Conservation (phyloP, 2,113 vertebrate genomes). For the Pedetes capensis region DNA sequence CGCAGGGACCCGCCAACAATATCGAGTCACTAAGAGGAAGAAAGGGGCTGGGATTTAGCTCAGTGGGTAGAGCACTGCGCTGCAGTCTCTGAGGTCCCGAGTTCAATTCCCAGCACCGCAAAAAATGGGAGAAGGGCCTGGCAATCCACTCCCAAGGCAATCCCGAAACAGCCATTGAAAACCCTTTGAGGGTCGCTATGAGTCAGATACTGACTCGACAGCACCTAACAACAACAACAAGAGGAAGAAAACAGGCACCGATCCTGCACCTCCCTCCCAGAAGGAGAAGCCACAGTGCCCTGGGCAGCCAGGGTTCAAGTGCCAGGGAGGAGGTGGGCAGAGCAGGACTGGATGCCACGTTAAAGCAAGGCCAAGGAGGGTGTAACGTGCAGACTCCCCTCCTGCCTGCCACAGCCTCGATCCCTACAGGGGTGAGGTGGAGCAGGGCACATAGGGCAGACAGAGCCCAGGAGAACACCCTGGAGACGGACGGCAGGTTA, state of each 20-base stretch:
- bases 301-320: not conserved
- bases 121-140: no score
- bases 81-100: no score
- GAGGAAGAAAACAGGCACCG: not conserved
- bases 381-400: fast-evolving
- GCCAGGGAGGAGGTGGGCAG: not conserved
- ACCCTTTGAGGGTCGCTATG: no score
- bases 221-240: no score
- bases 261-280: not conserved
- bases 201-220: no score
- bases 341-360: not conserved
- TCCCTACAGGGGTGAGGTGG: no score
- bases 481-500: not conserved
- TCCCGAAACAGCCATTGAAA: no score
- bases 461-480: not conserved
- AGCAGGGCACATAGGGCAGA: not conserved
- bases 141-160: no score
- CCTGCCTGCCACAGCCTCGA: not conserved
- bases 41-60: no score
- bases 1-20: not conserved
- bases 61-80: no score
- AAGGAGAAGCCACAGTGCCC: not conserved
- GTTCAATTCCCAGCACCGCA: no score
- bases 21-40: not conserved
- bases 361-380: not conserved